phyloP scores from a whole-genome alignment of 2,113 vertebrate genomes.

The Neolamprologus longior region DNA sequence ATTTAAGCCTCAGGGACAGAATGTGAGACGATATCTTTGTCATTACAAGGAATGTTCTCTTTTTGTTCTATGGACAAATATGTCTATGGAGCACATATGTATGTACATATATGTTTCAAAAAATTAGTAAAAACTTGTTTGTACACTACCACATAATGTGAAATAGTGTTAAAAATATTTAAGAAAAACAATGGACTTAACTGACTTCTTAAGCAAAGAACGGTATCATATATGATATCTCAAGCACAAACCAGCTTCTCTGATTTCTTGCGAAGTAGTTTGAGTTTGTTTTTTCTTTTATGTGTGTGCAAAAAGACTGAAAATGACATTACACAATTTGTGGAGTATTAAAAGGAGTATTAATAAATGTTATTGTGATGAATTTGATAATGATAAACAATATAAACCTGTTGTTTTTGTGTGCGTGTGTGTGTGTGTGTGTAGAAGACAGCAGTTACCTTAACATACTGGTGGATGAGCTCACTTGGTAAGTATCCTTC shows the following conservation, averaged over 20 bases:
- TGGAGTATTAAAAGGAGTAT: neutral
- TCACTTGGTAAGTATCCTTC: neutral
- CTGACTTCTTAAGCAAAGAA: neutral
- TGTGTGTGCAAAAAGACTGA: neutral
- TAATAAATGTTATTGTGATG: neutral
- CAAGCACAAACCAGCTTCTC: neutral
- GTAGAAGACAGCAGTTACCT: neutral
- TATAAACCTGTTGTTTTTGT: neutral
- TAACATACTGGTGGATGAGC: neutral
- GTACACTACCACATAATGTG: neutral
- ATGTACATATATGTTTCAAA: neutral
- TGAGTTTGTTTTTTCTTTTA: neutral
- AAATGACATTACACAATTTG: neutral
- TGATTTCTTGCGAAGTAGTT: neutral
- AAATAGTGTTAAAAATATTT: neutral
- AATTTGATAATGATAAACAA: neutral
- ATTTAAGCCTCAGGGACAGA: neutral
- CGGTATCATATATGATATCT: neutral
- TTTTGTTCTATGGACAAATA: neutral
- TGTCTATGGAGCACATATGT: neutral
- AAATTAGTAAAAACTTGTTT: neutral
- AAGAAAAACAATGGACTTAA: neutral
- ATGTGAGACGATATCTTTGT: neutral
- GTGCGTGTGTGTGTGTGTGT: neutral
- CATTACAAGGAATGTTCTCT: neutral